A percentile compares a stretch with the other conserved stretches of the same genome.
phyloP scores from a whole-genome alignment of 2,888 invertebrate genomes.

The Dicyrtomina minuta region DNA sequence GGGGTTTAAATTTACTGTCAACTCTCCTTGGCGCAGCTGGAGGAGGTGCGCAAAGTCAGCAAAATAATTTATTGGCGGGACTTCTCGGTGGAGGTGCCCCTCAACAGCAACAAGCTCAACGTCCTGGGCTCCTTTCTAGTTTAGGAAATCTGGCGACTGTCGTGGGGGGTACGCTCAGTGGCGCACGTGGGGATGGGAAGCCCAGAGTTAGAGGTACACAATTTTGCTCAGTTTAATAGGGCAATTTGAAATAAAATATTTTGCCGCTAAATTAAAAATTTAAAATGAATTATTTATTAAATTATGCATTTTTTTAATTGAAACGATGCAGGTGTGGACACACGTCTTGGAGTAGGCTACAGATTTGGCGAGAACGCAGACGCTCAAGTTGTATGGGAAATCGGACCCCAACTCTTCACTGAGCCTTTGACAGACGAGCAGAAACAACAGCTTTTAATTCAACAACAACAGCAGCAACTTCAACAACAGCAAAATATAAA shows the following conservation, averaged over 20 bases:
- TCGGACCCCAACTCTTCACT: conserved; percentile 53
- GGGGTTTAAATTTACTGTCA: conserved; percentile 42
- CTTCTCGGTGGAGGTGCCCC: conserved; percentile 20
- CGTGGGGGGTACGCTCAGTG: conserved; percentile 43
- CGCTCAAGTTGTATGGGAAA: conserved; percentile 53
- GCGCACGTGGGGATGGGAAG: conserved; percentile 44
- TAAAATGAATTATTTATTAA: conserved; percentile 11
- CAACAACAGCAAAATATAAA: conserved; percentile 7
- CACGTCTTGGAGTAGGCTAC: conserved; percentile 52
- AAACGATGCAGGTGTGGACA: conserved; percentile 52
- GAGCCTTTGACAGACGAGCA: conserved; percentile 48
- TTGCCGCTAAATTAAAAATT: neutral
- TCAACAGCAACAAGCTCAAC: conserved; percentile 11
- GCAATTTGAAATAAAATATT: neutral
- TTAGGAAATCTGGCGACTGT: conserved; percentile 46
- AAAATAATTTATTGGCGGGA: conserved; percentile 6
- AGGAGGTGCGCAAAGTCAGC: neutral
- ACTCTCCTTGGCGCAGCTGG: conserved; percentile 36
- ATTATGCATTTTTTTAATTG: too few relatives aligned
- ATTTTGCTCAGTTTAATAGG: too few relatives aligned
- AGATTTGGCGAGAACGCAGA: conserved; percentile 52
- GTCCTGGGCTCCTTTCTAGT: conserved; percentile 43
- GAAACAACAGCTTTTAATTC: conserved; percentile 21
- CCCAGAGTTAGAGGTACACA: conserved; percentile 51
- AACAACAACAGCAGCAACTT: conserved; percentile 22